These are phyloP conservation scores for Silurus aristotelis DNA, from an alignment of 2,797 vertebrate species.

Conservation along the genomic window DNA sequence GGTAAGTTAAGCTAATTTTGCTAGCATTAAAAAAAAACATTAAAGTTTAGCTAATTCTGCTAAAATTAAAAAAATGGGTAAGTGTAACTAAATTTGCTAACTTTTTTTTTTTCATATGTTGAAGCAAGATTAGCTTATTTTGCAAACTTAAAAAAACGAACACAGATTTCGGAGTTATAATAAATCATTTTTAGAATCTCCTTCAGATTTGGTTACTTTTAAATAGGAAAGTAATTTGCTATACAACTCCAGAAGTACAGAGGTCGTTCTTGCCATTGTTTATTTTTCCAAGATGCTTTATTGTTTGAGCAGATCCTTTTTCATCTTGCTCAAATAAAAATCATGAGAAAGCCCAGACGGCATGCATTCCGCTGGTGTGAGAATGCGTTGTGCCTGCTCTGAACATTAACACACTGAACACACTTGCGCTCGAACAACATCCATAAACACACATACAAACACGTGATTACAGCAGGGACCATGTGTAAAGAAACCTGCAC, in stretches of 20 bases:
- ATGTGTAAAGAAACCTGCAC: neutral
- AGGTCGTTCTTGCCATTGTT: constrained; percentile 26
- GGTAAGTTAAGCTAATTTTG: no score
- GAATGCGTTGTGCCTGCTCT: neutral
- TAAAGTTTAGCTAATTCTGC: no score
- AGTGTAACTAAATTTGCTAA: no score
- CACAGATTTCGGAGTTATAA: neutral
- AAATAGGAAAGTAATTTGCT: neutral
- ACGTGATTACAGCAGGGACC: neutral
- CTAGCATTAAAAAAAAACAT: no score
- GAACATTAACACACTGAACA: neutral
- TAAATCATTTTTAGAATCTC: neutral
- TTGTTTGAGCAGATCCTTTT: constrained; percentile 15
- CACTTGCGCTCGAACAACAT: neutral
- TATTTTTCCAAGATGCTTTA: constrained; percentile 11
- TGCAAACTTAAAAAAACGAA: no score
- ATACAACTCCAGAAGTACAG: neutral
- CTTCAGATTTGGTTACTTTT: neutral
- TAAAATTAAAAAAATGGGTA: no score
- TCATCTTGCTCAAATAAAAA: neutral
- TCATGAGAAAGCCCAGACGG: neutral
- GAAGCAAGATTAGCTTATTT: no score
- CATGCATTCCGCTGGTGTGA: neutral
- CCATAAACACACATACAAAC: neutral
- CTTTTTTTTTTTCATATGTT: no score